Conservation (phyloP, 1,140 invertebrate genomes). For the Diorhabda elongata region DNA sequence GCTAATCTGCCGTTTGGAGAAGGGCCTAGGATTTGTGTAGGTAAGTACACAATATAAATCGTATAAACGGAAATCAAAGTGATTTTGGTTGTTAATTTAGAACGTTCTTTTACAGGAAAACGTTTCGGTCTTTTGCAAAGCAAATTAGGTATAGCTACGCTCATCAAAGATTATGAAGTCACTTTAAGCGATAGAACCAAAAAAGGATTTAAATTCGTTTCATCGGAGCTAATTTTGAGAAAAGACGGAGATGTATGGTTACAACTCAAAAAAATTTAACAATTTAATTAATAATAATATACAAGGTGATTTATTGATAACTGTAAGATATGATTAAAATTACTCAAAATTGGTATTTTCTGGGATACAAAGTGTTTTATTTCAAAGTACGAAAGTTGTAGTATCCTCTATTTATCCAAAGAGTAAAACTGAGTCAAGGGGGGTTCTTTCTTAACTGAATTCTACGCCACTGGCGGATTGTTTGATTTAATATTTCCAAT, state of each 20-base stretch:
- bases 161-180: slow-evolving; percentile 41
- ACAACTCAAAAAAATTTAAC: slow-evolving; percentile 45
- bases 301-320: too few species aligned
- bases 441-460: too few species aligned
- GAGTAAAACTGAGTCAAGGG: too few species aligned
- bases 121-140: slow-evolving; percentile 46
- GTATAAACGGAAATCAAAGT: background rate
- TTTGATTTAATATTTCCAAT: too few species aligned
- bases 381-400: too few species aligned
- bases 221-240: slow-evolving; percentile 44
- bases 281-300: slow-evolving; percentile 21
- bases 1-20: slow-evolving; percentile 58
- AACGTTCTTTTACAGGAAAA: slow-evolving; percentile 37
- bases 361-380: too few species aligned
- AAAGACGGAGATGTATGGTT: slow-evolving; percentile 47
- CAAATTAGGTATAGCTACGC: slow-evolving; percentile 40
- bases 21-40: slow-evolving; percentile 58
- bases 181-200: slow-evolving; percentile 35
- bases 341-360: too few species aligned
- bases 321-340: too few species aligned
- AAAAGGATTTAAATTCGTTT: slow-evolving; percentile 36
- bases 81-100: background rate
- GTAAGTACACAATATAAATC: slow-evolving; percentile 35
- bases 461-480: too few species aligned
- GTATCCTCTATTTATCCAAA: too few species aligned